Evolutionary conservation across 2,113 vertebrate species (phyloP), one percentile per base, ranked within the genome.

Genomic region (Accipiter virgatus): DNA sequence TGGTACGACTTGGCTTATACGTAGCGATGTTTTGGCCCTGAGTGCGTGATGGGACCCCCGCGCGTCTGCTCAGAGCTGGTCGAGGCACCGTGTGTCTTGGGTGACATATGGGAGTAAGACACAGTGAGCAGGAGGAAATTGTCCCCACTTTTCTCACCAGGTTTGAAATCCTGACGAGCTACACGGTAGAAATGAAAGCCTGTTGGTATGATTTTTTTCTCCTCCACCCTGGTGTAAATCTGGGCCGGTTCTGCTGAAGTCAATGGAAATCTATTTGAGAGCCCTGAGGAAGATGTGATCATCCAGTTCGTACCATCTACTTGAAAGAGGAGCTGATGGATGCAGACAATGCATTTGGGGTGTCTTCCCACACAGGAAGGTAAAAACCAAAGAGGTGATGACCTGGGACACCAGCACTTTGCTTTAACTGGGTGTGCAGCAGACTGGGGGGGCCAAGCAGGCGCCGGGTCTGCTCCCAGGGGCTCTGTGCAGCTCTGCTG

Each of bases 111-210:
- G 73, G 48, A 38, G 7, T 16, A 16, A 29, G 67, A 22, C 2
- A 6, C 8, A 15, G 34, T 1, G 32, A 43, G 13, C 11, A 43
- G 68, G 31, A 40, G 38, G 43, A 34, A 81, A 81, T 52, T 0
- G 4, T 61, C 20, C 48, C 38, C 11, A 10, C 7, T 43, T 55
- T 25, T 9, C 42, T 86, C 38, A 26, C 29, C 38, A 31, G 25
- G 26, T 56, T 74, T 65, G 7, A 87, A 90, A 71, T 40, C 70
- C 65, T 3, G 16, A 13, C 17, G 50, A 62, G 29, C 25, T 50
- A 16, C 43, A 4, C 0, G 4, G 32, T 32, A 56, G 71, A 59
- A 36, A 50, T 20, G 9, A 15, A 56, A 29, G 1, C 1, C 17
- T 40, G 26, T 38, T 17, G 52, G 18, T 8, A 47, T 8, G 8